Evolutionary conservation across 1,140 invertebrate species (phyloP).

Genomic region (Diplogasteroides magnus): DNA sequence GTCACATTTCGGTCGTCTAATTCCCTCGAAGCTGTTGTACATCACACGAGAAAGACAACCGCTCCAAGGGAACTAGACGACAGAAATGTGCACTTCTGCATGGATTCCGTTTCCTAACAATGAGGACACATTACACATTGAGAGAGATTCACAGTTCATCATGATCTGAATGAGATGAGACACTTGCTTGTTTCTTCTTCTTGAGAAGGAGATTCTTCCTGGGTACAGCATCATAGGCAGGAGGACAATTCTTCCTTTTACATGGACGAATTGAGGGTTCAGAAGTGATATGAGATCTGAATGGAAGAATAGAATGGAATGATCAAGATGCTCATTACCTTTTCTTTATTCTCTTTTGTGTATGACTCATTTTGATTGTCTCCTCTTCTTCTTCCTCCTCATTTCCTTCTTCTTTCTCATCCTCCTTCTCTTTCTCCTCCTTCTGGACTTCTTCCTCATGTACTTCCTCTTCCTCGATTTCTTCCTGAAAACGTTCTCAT

Average conservation of each 20-base stretch:
- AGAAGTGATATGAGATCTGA: constrained; percentile 10
- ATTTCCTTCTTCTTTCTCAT: background rate
- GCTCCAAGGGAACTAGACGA: too few relatives aligned
- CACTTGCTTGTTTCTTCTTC: constrained; percentile 13
- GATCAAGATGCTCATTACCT: too few relatives aligned
- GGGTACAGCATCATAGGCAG: constrained; percentile 12
- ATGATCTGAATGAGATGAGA: too few relatives aligned
- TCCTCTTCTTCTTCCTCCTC: background rate
- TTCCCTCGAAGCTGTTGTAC: too few relatives aligned
- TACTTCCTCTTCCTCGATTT: constrained; percentile 10
- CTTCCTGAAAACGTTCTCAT: background rate
- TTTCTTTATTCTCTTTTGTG: too few relatives aligned
- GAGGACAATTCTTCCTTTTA: constrained; percentile 18
- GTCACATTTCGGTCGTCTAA: too few relatives aligned
- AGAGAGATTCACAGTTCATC: too few relatives aligned
- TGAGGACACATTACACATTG: background rate
- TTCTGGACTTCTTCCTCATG: constrained; percentile 8
- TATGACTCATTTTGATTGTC: background rate
- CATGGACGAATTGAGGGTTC: constrained; percentile 3
- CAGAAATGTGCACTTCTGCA: too few relatives aligned
- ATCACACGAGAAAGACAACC: too few relatives aligned
- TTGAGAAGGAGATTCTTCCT: constrained; percentile 17
- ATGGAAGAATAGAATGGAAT: background rate
- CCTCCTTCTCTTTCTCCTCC: background rate
- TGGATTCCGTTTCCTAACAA: too few relatives aligned